Conservation (phyloP, 2,797 vertebrate species). For the Periophthalmus magnuspinnatus region DNA sequence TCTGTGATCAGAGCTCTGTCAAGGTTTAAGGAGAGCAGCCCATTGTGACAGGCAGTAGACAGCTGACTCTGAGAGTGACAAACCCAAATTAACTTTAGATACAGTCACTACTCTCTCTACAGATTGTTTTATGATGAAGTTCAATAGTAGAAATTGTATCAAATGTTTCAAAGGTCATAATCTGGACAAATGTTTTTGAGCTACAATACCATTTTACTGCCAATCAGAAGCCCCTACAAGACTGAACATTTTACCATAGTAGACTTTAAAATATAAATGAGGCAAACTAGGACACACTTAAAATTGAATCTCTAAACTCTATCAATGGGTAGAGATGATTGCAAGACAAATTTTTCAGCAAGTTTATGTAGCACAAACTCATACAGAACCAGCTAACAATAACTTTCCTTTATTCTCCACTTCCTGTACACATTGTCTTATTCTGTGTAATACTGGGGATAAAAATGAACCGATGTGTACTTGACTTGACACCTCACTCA, state of each 20-base stretch:
- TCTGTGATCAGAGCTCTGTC: conserved; percentile 42
- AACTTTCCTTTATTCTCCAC: too few species aligned
- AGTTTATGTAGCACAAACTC: conserved; percentile 8
- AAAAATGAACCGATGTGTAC: neutral
- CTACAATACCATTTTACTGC: neutral
- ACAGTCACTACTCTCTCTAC: neutral
- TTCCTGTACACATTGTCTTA: neutral
- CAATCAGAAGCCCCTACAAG: neutral
- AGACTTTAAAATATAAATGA: neutral
- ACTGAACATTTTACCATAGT: too few species aligned
- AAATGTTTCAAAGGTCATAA: neutral
- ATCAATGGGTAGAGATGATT: conserved; percentile 6
- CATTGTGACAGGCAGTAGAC: conserved; percentile 16
- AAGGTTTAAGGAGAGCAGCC: conserved; percentile 16
- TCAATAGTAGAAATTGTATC: neutral
- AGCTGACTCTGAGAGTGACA: conserved; percentile 25
- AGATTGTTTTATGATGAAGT: conserved; percentile 1
- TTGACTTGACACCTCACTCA: neutral
- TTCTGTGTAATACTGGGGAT: neutral
- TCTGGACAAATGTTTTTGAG: neutral
- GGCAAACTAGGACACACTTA: neutral
- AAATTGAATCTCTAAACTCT: neutral
- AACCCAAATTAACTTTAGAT: conserved; percentile 37
- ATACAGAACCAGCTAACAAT: conserved; percentile 4
- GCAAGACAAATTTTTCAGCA: neutral